A percentile compares a stretch with the other conserved stretches of the same genome.
Conservation (phyloP, 1,140 invertebrate genomes). For the Cepaea nemoralis region DNA sequence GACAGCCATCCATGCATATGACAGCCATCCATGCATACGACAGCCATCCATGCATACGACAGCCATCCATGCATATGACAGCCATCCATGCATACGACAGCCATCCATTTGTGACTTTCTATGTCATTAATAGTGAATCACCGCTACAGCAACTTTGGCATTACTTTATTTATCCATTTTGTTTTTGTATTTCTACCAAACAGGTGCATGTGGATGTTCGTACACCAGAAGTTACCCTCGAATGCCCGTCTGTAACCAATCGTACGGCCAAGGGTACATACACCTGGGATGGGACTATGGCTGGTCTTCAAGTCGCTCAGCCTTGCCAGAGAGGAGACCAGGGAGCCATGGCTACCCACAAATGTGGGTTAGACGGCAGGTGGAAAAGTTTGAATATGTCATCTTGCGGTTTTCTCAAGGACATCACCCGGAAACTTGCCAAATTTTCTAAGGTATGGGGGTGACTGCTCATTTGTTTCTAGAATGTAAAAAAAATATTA, state of each 20-base stretch:
- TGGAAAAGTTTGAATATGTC: conserved; percentile 81
- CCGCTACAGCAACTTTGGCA: no score
- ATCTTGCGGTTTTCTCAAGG: conserved; percentile 81
- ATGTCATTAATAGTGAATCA: no score
- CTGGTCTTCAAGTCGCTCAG: conserved; percentile 79
- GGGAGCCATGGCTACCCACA: conserved; percentile 74
- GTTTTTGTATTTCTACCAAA: no score
- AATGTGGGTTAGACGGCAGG: conserved; percentile 78
- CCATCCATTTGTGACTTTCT: no score
- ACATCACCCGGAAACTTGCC: conserved; percentile 83
- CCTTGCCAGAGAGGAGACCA: conserved; percentile 76
- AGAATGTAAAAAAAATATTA: no score
- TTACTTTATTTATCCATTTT: no score
- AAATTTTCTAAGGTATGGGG: conserved; percentile 85
- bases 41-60: no score
- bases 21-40: no score
- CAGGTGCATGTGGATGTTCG: conserved; percentile 77
- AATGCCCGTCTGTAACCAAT: conserved; percentile 79
- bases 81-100: no score
- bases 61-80: no score
- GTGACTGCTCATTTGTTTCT: no score
- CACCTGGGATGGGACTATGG: conserved; percentile 83
- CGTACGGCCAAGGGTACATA: conserved; percentile 80
- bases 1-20: no score
- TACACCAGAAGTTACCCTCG: conserved; percentile 83